Evolutionary conservation across 2,113 vertebrate species (phyloP).

Genomic region (Periophthalmus modestus): DNA sequence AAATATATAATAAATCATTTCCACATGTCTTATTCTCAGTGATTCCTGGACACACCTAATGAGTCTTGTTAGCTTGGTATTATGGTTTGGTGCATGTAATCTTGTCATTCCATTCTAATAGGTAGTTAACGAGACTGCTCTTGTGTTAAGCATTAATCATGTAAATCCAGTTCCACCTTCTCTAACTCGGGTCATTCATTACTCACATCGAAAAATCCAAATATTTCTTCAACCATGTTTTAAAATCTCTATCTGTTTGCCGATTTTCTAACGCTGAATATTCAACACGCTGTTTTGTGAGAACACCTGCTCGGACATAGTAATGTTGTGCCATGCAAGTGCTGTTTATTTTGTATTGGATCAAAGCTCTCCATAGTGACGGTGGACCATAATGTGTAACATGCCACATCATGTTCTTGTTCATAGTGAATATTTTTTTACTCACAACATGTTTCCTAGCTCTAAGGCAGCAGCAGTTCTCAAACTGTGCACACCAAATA

Average conservation of each 20-base stretch:
- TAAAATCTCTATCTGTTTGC: constrained; percentile 13
- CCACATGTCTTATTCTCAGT: constrained; percentile 38
- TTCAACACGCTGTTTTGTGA: constrained; percentile 37
- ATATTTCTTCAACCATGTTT: constrained; percentile 59
- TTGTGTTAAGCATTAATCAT: constrained; percentile 63
- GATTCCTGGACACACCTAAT: constrained; percentile 1
- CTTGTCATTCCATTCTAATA: constrained; percentile 59
- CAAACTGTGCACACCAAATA: neutral
- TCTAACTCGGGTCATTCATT: constrained; percentile 71
- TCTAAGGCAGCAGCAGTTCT: neutral
- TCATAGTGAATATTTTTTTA: constrained; percentile 25
- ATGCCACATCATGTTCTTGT: constrained; percentile 35
- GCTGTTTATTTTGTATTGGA: constrained; percentile 55
- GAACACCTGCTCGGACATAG: constrained; percentile 38
- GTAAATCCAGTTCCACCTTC: constrained; percentile 63
- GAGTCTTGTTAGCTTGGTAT: constrained; percentile 37
- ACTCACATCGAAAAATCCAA: constrained; percentile 60
- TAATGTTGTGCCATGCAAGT: constrained; percentile 44
- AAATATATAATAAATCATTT: neutral
- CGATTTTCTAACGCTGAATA: constrained; percentile 34
- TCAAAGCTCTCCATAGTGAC: constrained; percentile 51
- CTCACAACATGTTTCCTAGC: neutral
- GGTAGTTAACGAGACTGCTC: constrained; percentile 41
- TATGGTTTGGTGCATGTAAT: constrained; percentile 61
- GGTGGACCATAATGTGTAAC: constrained; percentile 48